phyloP scores from a whole-genome alignment of 2,888 invertebrate species.

The Criorhina ranunculi region DNA sequence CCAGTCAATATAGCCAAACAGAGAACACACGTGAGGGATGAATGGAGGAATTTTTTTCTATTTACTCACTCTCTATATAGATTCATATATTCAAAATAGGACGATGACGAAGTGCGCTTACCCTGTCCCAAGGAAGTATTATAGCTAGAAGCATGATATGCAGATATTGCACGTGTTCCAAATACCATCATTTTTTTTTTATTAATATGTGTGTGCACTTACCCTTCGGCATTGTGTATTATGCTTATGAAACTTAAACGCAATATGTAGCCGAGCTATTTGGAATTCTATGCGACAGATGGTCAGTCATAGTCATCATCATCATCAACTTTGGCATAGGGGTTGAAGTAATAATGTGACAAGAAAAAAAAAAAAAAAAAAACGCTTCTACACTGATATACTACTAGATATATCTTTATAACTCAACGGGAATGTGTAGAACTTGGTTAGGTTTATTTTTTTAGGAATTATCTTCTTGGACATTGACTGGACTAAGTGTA shows the following conservation, averaged over 20 bases:
- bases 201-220: conserved; percentile 41
- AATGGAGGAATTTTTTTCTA: conserved; percentile 50
- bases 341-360: conserved; percentile 63
- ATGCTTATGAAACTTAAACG: conserved; percentile 48
- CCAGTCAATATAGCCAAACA: conserved; percentile 55
- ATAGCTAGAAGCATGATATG: conserved; percentile 74
- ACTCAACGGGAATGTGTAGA: conserved; percentile 13
- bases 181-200: conserved; percentile 69
- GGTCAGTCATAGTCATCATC: conserved; percentile 74
- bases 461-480: conserved; percentile 51
- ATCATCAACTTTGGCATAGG: conserved; percentile 68
- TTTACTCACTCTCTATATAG: conserved; percentile 7
- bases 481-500: conserved; percentile 10
- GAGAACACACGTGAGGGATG: conserved; percentile 35
- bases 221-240: conserved; percentile 49
- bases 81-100: conserved; percentile 44
- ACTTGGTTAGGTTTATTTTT: conserved; percentile 14
- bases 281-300: conserved; percentile 75
- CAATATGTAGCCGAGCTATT: conserved; percentile 67
- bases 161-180: conserved; percentile 77
- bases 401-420: not conserved
- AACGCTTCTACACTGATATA: conserved; percentile 4
- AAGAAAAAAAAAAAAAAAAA: conserved; percentile 17
- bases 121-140: conserved; percentile 64
- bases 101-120: conserved; percentile 35